A percentile compares a stretch with the other conserved stretches of the same genome.
Evolutionary conservation across 2,113 vertebrate species (phyloP).

Genomic region (Procavia capensis): DNA sequence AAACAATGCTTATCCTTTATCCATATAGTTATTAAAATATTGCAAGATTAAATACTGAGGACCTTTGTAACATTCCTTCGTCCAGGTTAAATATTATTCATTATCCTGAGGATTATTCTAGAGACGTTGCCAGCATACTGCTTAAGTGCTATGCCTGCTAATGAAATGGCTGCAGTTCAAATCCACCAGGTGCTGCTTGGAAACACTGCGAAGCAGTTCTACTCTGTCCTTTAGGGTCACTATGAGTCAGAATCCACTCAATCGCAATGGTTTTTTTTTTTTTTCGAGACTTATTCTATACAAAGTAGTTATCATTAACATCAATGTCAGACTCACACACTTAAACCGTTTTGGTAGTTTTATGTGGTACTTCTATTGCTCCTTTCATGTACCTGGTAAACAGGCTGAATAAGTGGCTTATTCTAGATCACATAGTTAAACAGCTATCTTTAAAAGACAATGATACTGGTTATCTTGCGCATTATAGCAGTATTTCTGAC

Average conservation of each 20-base stretch:
- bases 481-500: neutral
- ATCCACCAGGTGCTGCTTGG: no score
- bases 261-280: no score
- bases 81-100: neutral
- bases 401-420: neutral
- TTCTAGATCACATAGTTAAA: neutral
- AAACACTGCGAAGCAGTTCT: no score
- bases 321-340: neutral
- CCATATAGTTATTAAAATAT: neutral
- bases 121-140: no score
- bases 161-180: no score
- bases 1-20: neutral
- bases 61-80: neutral
- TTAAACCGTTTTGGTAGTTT: neutral
- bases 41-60: neutral
- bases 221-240: no score
- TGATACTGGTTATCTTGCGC: neutral
- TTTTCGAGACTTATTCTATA: neutral
- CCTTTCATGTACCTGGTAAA: constrained; percentile 4
- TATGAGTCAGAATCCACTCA: no score
- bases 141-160: no score
- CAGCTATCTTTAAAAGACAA: neutral
- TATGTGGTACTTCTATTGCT: neutral
- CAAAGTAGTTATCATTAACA: neutral
- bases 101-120: neutral